Evolutionary conservation across 1,140 invertebrate genomes (phyloP).

Genomic region (Rhizoglyphus robini): DNA sequence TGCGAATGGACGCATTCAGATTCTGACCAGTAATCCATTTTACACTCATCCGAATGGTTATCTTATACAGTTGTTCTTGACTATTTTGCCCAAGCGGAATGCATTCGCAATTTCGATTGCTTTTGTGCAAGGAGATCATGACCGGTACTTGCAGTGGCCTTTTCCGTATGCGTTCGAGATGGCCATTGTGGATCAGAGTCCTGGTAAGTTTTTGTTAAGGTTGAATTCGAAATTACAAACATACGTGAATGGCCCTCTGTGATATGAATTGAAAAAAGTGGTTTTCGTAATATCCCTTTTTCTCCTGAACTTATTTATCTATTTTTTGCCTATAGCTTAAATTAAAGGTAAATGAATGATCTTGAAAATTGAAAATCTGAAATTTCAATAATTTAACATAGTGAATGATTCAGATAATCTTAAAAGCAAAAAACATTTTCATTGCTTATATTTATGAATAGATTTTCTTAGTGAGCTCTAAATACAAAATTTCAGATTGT

Average conservation of each 20-base stretch:
- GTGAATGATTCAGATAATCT: too few relatives aligned
- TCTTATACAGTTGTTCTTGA: conserved; percentile 22
- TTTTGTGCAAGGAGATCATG: conserved; percentile 22
- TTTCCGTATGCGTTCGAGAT: conserved; percentile 25
- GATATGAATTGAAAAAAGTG: too few relatives aligned
- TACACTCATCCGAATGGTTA: conserved; percentile 23
- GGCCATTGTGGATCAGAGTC: conserved; percentile 21
- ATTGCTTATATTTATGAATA: too few relatives aligned
- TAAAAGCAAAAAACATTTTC: too few relatives aligned
- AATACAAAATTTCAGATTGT: too few relatives aligned
- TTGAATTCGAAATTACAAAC: neutral
- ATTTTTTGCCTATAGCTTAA: too few relatives aligned
- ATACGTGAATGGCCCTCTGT: too few relatives aligned
- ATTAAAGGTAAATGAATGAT: too few relatives aligned
- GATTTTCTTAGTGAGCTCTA: too few relatives aligned
- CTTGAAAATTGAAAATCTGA: neutral
- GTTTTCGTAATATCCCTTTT: too few relatives aligned
- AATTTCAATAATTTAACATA: too few relatives aligned
- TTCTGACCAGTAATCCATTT: conserved; percentile 21
- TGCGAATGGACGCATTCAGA: neutral
- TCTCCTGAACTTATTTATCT: too few relatives aligned
- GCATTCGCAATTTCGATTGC: conserved; percentile 23
- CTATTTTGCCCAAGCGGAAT: conserved; percentile 15
- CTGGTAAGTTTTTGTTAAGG: neutral
- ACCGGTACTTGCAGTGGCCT: conserved; percentile 24